Percentiles rank a stretch among this genome's conserved stretches.
These are phyloP conservation scores for Vulpes vulpes DNA, from an alignment of 2,113 vertebrate species.

Conservation along the genomic window DNA sequence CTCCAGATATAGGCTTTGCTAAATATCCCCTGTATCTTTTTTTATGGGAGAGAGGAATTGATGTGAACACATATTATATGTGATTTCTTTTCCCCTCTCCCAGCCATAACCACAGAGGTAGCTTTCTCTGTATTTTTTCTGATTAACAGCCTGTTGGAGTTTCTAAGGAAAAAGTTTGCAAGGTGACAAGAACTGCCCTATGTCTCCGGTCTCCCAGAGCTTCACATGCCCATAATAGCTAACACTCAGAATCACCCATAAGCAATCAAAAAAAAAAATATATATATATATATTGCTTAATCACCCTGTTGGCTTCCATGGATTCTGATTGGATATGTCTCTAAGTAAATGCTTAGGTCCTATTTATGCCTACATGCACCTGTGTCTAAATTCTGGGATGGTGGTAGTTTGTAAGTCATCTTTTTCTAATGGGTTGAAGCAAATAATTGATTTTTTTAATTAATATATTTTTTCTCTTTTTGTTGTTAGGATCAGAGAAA, in stretches of 20 bases:
- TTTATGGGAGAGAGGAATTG: not conserved
- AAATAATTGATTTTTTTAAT: not conserved
- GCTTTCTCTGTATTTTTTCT: not conserved
- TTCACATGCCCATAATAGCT: not conserved
- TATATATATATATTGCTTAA: too few species aligned
- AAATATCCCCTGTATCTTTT: not conserved
- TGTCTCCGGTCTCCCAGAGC: too few species aligned
- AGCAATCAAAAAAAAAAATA: not conserved
- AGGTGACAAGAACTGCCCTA: not conserved
- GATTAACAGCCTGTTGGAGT: not conserved
- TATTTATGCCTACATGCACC: not conserved
- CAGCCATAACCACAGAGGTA: not conserved
- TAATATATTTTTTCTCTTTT: not conserved
- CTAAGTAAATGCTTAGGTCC: not conserved
- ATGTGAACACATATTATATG: not conserved
- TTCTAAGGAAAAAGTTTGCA: not conserved
- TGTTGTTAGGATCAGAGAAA: not conserved
- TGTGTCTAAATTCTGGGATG: not conserved
- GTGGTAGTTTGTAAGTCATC: not conserved
- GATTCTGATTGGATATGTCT: not conserved
- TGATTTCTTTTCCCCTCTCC: not conserved
- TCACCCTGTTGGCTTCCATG: not conserved
- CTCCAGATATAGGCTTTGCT: not conserved
- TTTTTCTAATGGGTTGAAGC: not conserved
- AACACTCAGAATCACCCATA: not conserved